Evolutionary conservation across 2,888 invertebrate genomes (phyloP).

Genomic region (Aradus depressus): DNA sequence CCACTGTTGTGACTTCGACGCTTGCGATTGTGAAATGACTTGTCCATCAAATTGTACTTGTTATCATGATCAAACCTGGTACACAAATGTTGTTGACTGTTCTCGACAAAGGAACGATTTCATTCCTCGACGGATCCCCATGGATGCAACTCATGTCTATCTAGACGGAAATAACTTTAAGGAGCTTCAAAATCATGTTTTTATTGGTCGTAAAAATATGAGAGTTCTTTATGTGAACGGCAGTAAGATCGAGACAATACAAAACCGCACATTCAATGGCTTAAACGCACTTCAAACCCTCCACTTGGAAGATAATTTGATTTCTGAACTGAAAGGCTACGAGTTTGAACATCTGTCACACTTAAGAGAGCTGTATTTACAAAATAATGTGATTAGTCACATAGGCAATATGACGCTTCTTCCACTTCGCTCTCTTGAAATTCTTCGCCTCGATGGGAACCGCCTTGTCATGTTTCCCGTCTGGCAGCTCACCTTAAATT

Average conservation of each 20-base stretch:
- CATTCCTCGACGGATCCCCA: conserved; percentile 77
- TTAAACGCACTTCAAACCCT: conserved; percentile 64
- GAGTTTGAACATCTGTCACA: conserved; percentile 73
- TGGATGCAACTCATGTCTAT: conserved; percentile 88
- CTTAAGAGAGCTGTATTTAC: conserved; percentile 70
- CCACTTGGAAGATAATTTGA: conserved; percentile 75
- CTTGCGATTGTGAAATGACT: conserved; percentile 94
- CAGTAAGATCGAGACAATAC: conserved; percentile 71
- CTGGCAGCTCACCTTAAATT: conserved; percentile 59
- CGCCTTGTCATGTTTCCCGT: conserved; percentile 67
- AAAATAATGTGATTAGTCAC: conserved; percentile 68
- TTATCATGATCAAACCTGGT: conserved; percentile 89
- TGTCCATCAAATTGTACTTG: conserved; percentile 90
- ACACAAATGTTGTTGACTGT: conserved; percentile 85
- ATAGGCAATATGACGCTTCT: conserved; percentile 72
- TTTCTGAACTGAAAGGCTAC: conserved; percentile 65
- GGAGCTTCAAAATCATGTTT: conserved; percentile 72
- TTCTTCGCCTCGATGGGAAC: conserved; percentile 74
- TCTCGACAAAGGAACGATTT: conserved; percentile 64
- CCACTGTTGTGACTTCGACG: conserved; percentile 92
- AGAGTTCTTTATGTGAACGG: conserved; percentile 73
- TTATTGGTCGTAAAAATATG: conserved; percentile 84
- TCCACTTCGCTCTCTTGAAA: conserved; percentile 63
- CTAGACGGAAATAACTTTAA: conserved; percentile 81
- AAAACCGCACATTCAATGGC: conserved; percentile 84